phyloP scores from a whole-genome alignment of 2,888 invertebrate genomes.

The Melieria omissa region DNA sequence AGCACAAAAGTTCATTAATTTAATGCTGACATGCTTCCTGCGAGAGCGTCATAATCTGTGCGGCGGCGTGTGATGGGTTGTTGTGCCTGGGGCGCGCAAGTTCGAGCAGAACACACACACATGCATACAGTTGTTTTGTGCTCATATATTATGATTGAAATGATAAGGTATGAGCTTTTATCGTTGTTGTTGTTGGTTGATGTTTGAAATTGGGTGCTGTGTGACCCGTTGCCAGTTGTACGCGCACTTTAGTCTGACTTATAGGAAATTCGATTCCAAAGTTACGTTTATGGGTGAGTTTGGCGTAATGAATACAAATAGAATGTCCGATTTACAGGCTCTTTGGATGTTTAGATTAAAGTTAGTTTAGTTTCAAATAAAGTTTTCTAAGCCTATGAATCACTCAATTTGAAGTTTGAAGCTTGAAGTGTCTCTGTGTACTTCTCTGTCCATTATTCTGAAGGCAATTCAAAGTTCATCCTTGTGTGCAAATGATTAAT shows the following conservation, averaged over 20 bases:
- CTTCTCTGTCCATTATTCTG: too few species aligned
- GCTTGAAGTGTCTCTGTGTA: too few species aligned
- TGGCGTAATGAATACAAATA: neutral
- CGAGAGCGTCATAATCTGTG: conserved; percentile 12
- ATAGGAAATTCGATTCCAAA: neutral
- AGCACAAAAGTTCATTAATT: conserved; percentile 49
- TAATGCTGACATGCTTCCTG: conserved; percentile 38
- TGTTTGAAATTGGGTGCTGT: neutral
- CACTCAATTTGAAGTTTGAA: too few species aligned
- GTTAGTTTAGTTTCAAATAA: neutral
- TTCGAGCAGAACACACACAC: neutral
- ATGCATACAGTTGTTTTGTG: neutral
- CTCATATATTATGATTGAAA: neutral
- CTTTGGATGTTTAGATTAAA: neutral
- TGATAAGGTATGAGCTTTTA: neutral
- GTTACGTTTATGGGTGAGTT: neutral
- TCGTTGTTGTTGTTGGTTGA: neutral
- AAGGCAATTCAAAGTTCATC: too few species aligned
- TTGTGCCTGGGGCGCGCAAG: neutral
- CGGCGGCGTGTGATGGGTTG: too few species aligned
- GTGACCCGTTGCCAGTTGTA: neutral
- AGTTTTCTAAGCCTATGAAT: too few species aligned
- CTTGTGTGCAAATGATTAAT: neutral
- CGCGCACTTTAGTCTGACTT: neutral
- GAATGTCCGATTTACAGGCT: neutral